Percentiles rank a stretch among this genome's conserved stretches.
These are phyloP conservation scores for Hippocampus abdominalis DNA, from an alignment of 2,113 vertebrate species.

Conservation along the genomic window DNA sequence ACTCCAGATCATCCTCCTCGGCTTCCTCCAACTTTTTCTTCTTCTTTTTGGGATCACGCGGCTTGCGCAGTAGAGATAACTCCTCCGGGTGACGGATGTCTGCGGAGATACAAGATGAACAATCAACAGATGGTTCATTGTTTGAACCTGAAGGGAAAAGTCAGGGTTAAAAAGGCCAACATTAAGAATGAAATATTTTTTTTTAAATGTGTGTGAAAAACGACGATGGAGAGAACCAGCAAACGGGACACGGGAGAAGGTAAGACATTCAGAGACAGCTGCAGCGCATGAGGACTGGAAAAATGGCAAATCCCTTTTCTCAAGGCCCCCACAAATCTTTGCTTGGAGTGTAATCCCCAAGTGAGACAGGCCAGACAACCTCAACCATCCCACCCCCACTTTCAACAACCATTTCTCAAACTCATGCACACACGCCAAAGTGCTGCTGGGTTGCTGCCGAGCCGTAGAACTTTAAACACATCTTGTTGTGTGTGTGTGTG, in stretches of 20 bases:
- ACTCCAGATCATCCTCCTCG: conserved; percentile 87
- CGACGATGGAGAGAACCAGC: background rate
- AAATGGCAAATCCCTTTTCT: conserved; percentile 58
- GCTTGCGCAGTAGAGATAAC: conserved; percentile 93
- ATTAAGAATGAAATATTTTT: background rate
- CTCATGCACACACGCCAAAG: conserved; percentile 13
- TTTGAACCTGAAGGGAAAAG: background rate
- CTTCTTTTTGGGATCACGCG: conserved; percentile 96
- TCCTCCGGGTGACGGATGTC: conserved; percentile 98
- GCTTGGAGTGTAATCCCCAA: conserved; percentile 50
- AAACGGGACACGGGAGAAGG: background rate
- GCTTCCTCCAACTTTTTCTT: conserved; percentile 96
- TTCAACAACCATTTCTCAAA: background rate
- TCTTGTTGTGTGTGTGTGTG: conserved; percentile 1
- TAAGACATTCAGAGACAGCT: conserved; percentile 49
- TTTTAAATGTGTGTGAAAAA: background rate
- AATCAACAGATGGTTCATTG: background rate
- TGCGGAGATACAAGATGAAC: conserved; percentile 41
- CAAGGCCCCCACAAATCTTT: conserved; percentile 46
- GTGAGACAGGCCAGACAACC: conserved; percentile 42
- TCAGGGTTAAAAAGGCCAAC: background rate
- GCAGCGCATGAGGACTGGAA: conserved; percentile 46
- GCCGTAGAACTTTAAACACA: background rate
- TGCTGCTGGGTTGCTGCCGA: conserved; percentile 4
- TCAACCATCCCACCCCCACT: conserved; percentile 9